Evolutionary conservation across 2,797 vertebrate genomes (phyloP).

Genomic region (Clarias pachynema): DNA sequence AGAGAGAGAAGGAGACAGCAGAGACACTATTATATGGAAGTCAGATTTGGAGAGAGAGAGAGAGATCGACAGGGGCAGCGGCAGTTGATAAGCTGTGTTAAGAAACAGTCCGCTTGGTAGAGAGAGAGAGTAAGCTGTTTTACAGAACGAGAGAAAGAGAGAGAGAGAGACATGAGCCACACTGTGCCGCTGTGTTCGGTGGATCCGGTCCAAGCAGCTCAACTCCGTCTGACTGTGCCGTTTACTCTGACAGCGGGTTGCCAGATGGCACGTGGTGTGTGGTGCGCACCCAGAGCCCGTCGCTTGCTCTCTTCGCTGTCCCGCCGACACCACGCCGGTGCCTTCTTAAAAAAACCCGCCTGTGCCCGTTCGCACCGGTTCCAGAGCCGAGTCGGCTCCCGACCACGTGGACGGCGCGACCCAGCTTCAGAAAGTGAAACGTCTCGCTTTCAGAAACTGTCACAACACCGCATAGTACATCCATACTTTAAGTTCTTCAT

Average conservation of each 20-base stretch:
- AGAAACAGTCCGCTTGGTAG: background rate
- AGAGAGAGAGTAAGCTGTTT: conserved; percentile 26
- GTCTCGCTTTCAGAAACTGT: background rate
- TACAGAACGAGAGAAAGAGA: conserved; percentile 21
- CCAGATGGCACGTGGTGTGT: conserved; percentile 42
- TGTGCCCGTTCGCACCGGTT: too few species aligned
- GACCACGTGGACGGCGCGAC: background rate
- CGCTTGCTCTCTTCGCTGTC: conserved; percentile 33
- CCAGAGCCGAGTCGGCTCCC: background rate
- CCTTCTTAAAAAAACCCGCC: background rate
- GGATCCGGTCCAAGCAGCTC: conserved; percentile 35
- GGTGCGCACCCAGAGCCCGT: conserved; percentile 26
- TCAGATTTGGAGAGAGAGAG: background rate
- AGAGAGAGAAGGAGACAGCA: background rate
- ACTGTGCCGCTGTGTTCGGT: conserved; percentile 34
- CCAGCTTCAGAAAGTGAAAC: too few species aligned
- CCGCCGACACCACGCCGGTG: background rate
- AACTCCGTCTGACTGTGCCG: conserved; percentile 34
- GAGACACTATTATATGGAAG: conserved; percentile 5
- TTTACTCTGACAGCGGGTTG: conserved; percentile 45
- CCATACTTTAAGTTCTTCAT: too few species aligned
- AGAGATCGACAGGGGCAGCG: background rate
- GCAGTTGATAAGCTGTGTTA: conserved; percentile 6
- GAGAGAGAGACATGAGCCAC: conserved; percentile 21
- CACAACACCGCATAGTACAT: too few species aligned